A percentile compares a stretch with the other conserved stretches of the same genome.
Conservation (phyloP, 2,113 vertebrate species). For the Kryptolebias marmoratus region DNA sequence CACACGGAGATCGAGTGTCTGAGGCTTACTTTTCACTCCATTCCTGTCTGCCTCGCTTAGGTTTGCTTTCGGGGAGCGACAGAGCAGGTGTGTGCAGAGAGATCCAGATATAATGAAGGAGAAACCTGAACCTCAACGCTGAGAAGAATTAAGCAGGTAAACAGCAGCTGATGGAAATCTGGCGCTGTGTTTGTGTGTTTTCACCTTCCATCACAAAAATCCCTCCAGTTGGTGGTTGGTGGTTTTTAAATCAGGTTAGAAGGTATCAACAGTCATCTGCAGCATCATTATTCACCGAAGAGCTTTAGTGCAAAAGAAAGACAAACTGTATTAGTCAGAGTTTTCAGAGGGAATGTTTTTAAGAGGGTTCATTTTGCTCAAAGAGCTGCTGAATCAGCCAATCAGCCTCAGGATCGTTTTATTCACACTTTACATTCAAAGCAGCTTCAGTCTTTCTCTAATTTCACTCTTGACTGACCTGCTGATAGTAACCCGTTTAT, state of each 20-base stretch:
- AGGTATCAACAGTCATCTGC: neutral
- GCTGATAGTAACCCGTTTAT: slow-evolving; percentile 9
- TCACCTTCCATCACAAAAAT: neutral
- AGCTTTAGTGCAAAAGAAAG: neutral
- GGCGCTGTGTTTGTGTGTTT: neutral
- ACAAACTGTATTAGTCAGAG: neutral
- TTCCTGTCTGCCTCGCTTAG: no score
- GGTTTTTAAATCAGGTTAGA: neutral
- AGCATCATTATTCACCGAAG: neutral
- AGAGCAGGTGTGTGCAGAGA: no score
- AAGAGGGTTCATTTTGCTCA: slow-evolving; percentile 30
- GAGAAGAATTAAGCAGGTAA: no score
- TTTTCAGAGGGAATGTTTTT: neutral
- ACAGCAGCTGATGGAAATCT: no score
- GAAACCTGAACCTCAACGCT: no score
- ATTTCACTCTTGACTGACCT: slow-evolving; percentile 18
- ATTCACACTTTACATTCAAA: slow-evolving; percentile 34
- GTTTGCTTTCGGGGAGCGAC: no score
- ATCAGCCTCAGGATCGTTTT: slow-evolving; percentile 49
- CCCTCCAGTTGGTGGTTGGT: neutral
- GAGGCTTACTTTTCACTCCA: no score
- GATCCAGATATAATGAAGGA: no score
- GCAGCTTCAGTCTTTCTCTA: slow-evolving; percentile 14
- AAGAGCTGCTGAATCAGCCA: slow-evolving; percentile 36
- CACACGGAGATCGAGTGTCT: no score